Percentiles rank a stretch among this genome's conserved stretches.
Conservation (phyloP, 2,888 invertebrate species). For the Tineola bisselliella region DNA sequence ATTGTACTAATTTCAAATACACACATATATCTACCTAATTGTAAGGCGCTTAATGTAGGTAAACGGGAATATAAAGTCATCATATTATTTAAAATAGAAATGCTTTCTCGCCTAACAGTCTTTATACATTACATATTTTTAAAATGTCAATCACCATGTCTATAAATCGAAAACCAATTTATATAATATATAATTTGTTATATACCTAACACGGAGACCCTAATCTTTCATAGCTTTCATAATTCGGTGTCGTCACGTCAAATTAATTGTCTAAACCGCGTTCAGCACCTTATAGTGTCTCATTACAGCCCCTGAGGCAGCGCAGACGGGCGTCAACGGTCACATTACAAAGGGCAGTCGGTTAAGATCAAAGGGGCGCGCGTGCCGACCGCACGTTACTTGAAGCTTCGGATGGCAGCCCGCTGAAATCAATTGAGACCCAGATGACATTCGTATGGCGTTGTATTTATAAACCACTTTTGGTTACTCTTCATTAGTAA, state of each 20-base stretch:
- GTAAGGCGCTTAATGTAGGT: no score
- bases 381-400: conserved; percentile 8
- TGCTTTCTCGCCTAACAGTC: no score
- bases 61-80: no score
- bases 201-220: neutral
- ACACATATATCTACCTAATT: no score
- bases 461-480: conserved; percentile 1
- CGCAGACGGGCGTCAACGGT: conserved; percentile 8
- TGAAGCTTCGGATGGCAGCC: neutral
- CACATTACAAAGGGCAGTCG: neutral
- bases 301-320: conserved; percentile 10
- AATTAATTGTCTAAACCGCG: conserved; percentile 1
- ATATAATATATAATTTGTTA: no score
- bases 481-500: conserved; percentile 7
- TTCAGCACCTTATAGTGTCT: neutral
- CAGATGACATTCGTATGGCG: conserved; percentile 10
- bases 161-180: no score
- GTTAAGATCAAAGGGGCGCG: conserved; percentile 3
- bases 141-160: no score
- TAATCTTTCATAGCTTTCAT: neutral
- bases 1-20: no score
- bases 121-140: no score
- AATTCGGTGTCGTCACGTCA: neutral
- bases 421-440: neutral
- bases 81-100: no score